phyloP scores from a whole-genome alignment of 2,888 invertebrate species.

The Nemoura dubitans region DNA sequence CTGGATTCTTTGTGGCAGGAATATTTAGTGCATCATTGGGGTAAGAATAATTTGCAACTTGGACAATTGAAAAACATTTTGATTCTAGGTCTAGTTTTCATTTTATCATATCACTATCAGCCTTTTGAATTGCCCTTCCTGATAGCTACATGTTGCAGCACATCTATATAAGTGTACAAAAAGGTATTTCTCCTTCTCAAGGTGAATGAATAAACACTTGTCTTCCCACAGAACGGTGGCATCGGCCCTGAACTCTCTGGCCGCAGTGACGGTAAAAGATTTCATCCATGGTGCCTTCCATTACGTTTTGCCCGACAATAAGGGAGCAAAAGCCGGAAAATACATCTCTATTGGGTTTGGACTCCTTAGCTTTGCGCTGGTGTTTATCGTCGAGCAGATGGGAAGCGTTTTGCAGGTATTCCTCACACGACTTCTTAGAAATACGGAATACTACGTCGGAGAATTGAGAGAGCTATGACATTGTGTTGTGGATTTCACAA shows the following conservation, averaged over 20 bases:
- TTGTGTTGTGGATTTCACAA: background rate
- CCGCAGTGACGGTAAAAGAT: slow-evolving; percentile 92
- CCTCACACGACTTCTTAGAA: no score
- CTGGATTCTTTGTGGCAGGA: slow-evolving; percentile 94
- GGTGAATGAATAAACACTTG: no score
- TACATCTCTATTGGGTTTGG: slow-evolving; percentile 78
- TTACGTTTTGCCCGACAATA: slow-evolving; percentile 75
- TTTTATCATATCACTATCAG: no score
- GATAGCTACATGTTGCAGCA: no score
- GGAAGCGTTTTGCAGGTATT: slow-evolving; percentile 85
- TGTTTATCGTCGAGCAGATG: slow-evolving; percentile 85
- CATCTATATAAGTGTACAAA: no score
- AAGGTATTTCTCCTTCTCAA: no score
- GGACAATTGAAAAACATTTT: no score
- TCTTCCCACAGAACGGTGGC: slow-evolving; percentile 81
- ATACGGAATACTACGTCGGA: no score
- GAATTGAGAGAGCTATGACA: background rate
- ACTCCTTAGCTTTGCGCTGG: slow-evolving; percentile 77
- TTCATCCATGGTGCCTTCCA: slow-evolving; percentile 77
- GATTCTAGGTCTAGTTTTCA: no score
- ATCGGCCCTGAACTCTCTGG: slow-evolving; percentile 91
- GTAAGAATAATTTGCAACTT: slow-evolving; percentile 62
- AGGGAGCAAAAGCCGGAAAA: slow-evolving; percentile 77
- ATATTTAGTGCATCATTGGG: slow-evolving; percentile 96
- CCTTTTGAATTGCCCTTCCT: no score